phyloP scores from a whole-genome alignment of 2,113 vertebrate species.

The Pomatostomus ruficeps region DNA sequence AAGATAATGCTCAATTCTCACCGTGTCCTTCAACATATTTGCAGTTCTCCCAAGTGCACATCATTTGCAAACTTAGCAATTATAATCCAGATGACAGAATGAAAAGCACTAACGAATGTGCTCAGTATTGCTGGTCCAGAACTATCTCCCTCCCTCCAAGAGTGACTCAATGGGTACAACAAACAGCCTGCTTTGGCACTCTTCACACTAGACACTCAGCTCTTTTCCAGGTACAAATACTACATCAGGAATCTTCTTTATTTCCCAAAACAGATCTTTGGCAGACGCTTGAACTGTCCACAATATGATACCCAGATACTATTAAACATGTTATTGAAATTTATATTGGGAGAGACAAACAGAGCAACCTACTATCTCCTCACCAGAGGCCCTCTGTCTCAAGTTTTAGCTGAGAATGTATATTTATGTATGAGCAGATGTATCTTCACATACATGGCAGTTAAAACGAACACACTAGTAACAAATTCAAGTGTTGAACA shows the following conservation, averaged over 20 bases:
- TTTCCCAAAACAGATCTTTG: not conserved
- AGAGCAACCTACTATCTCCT: not conserved
- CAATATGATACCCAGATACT: not conserved
- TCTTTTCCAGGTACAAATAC: not conserved
- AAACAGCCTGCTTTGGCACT: not conserved
- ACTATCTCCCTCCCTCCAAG: not conserved
- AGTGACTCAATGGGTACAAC: not conserved
- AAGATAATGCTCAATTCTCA: not conserved
- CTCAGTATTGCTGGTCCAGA: not conserved
- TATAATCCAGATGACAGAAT: not conserved
- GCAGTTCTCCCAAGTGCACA: not conserved
- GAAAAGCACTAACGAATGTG: not conserved
- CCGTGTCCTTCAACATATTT: not conserved
- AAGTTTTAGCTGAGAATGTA: not conserved
- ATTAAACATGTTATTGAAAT: not conserved
- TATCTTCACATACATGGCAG: not conserved
- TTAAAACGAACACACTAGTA: not conserved
- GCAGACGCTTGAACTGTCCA: not conserved
- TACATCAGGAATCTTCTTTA: not conserved
- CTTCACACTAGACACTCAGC: not conserved
- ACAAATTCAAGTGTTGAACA: not conserved
- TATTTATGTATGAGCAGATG: not conserved
- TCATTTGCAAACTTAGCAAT: not conserved
- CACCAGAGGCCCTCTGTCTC: not conserved
- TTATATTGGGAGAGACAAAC: not conserved